These are phyloP conservation scores for Drosophila greeni DNA, from an alignment of 2,888 invertebrate genomes.

Conservation along the genomic window DNA sequence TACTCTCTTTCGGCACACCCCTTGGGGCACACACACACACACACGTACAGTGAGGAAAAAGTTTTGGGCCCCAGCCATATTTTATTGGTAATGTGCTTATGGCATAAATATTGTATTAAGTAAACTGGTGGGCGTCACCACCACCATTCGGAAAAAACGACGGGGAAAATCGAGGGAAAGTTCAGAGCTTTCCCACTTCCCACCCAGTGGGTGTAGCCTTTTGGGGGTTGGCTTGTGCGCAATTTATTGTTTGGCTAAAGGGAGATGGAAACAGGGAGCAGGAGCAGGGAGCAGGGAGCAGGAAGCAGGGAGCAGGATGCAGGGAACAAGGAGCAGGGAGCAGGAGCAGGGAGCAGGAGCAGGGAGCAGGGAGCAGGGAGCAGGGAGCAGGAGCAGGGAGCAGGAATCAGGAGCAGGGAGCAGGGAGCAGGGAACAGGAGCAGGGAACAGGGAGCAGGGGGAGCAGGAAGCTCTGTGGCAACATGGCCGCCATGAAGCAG, in stretches of 20 bases:
- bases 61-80: slow-evolving; percentile 66
- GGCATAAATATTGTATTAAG: slow-evolving; percentile 75
- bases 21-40: slow-evolving; percentile 29
- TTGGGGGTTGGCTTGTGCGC: slow-evolving; percentile 73
- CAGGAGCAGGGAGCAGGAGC: slow-evolving; percentile 20
- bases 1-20: slow-evolving; percentile 23
- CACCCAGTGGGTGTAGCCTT: slow-evolving; percentile 18
- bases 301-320: slow-evolving; percentile 41
- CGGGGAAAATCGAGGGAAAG: slow-evolving; percentile 21
- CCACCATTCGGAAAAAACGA: slow-evolving; percentile 49
- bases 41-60: slow-evolving; percentile 51
- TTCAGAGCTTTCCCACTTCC: slow-evolving; percentile 13
- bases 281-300: slow-evolving; percentile 14
- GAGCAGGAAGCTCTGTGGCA: slow-evolving; percentile 53
- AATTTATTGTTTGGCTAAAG: slow-evolving; percentile 64
- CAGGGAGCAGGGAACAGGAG: slow-evolving; percentile 6
- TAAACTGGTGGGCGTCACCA: slow-evolving; percentile 76
- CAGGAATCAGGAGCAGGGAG: slow-evolving; percentile 5
- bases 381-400: slow-evolving; percentile 20
- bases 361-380: slow-evolving; percentile 11
- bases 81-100: slow-evolving; percentile 76
- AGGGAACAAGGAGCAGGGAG: too few relatives aligned
- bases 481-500: slow-evolving; percentile 57
- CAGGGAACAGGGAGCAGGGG: slow-evolving; percentile 15
- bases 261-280: slow-evolving; percentile 9